These are phyloP conservation scores for Xanthostigma xanthostigma DNA, from an alignment of 2,888 invertebrate species.

Conservation along the genomic window DNA sequence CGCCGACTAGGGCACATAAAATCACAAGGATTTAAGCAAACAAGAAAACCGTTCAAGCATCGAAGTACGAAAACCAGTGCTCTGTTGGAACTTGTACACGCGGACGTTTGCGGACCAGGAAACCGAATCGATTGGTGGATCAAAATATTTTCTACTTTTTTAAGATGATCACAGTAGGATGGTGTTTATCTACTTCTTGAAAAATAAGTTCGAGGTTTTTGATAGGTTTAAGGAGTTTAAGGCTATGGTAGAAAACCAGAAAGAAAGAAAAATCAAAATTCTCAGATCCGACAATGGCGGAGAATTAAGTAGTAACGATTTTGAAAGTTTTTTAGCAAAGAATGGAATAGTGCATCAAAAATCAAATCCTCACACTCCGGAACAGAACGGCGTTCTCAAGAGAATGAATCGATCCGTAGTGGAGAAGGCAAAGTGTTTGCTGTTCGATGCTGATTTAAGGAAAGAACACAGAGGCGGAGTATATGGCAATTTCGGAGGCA, in stretches of 20 bases:
- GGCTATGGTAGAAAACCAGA: constrained; percentile 13
- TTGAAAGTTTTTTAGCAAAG: constrained; percentile 10
- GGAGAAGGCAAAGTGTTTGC: constrained; percentile 9
- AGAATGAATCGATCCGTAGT: constrained; percentile 9
- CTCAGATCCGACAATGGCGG: constrained; percentile 16
- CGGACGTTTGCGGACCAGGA: too few species aligned
- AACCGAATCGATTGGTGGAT: too few species aligned
- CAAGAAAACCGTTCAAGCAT: too few species aligned
- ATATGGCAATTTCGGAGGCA: too few species aligned
- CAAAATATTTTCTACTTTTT: too few species aligned
- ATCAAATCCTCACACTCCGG: constrained; percentile 7
- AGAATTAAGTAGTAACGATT: constrained; percentile 12
- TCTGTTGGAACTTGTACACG: too few species aligned
- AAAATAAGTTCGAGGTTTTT: too few species aligned
- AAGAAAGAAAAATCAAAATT: constrained; percentile 14
- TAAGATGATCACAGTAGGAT: too few species aligned
- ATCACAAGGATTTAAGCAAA: too few species aligned
- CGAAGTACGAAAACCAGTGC: too few species aligned
- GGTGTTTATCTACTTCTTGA: too few species aligned
- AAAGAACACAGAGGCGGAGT: background rate
- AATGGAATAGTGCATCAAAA: constrained; percentile 8
- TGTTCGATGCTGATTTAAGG: constrained; percentile 5
- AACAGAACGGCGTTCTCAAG: constrained; percentile 11
- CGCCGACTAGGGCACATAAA: too few species aligned
- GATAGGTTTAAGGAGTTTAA: constrained; percentile 13